phyloP scores from a whole-genome alignment of 2,888 invertebrate genomes.

The Trachelus stipa region DNA sequence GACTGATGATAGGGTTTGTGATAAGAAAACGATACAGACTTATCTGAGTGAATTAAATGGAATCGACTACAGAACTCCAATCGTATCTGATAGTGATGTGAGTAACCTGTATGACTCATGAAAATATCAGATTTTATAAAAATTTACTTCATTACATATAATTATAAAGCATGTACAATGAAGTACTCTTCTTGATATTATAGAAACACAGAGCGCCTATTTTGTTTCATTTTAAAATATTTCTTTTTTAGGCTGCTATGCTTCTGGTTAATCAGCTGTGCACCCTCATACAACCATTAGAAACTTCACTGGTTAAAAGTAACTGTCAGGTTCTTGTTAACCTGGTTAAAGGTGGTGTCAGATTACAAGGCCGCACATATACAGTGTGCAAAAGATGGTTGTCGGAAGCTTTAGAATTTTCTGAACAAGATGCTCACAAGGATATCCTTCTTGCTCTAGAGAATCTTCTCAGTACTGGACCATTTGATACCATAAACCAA shows the following conservation, averaged over 20 bases:
- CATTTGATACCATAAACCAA: constrained; percentile 41
- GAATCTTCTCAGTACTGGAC: constrained; percentile 40
- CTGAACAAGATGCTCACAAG: constrained; percentile 30
- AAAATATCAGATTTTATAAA: neutral
- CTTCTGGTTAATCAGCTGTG: constrained; percentile 52
- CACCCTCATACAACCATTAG: constrained; percentile 40
- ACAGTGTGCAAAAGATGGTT: constrained; percentile 50
- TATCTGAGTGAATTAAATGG: constrained; percentile 74
- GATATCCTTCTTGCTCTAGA: constrained; percentile 45
- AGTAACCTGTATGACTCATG: constrained; percentile 27
- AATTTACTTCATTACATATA: constrained; percentile 2
- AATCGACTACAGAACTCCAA: constrained; percentile 70
- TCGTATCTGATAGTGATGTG: constrained; percentile 68
- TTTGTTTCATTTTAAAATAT: constrained; percentile 1
- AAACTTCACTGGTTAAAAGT: constrained; percentile 47
- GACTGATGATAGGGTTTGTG: constrained; percentile 42
- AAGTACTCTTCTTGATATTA: neutral
- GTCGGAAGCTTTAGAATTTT: constrained; percentile 42
- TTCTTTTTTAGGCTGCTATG: constrained; percentile 41
- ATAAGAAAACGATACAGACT: constrained; percentile 66
- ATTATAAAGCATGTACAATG: neutral
- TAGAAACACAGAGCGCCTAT: neutral
- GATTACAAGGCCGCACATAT: constrained; percentile 45
- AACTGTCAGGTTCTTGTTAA: constrained; percentile 49
- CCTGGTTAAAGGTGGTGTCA: constrained; percentile 42